Evolutionary conservation across 2,888 invertebrate species (phyloP).

Genomic region (Calephelis perditalis): DNA sequence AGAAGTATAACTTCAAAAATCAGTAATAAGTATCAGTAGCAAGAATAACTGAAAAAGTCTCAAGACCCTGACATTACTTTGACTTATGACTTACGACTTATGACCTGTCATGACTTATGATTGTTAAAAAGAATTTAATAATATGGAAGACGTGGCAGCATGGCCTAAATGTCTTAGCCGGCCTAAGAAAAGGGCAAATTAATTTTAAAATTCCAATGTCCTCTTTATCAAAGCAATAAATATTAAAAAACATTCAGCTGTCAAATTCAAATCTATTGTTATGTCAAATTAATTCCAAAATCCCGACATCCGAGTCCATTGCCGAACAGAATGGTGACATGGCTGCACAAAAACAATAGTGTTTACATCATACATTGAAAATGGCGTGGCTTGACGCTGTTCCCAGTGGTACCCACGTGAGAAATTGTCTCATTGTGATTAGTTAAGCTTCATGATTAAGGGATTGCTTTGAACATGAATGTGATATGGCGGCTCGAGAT

Average conservation of each 20-base stretch:
- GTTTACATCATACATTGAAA: slow-evolving; percentile 44
- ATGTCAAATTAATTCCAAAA: slow-evolving; percentile 27
- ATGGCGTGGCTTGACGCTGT: slow-evolving; percentile 33
- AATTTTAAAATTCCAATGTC: background rate
- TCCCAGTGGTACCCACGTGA: slow-evolving; percentile 40
- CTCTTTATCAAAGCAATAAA: background rate
- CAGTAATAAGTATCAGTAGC: too few species aligned
- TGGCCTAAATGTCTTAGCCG: too few species aligned
- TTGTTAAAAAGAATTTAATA: too few species aligned
- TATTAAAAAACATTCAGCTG: slow-evolving; percentile 13
- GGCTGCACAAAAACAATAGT: slow-evolving; percentile 46
- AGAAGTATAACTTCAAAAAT: too few species aligned
- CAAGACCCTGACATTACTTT: too few species aligned
- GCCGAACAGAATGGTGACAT: slow-evolving; percentile 37
- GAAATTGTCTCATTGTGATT: slow-evolving; percentile 50
- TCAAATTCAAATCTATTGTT: slow-evolving; percentile 24
- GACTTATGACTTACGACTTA: too few species aligned
- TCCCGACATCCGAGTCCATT: slow-evolving; percentile 21
- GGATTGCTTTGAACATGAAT: slow-evolving; percentile 5
- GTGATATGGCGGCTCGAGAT: background rate
- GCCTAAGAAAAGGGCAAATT: background rate
- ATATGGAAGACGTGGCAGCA: too few species aligned
- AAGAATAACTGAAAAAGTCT: too few species aligned
- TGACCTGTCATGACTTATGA: too few species aligned
- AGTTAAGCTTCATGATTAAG: slow-evolving; percentile 20